A percentile compares a stretch with the other conserved stretches of the same genome.
Conservation (phyloP, 2,797 vertebrate genomes). For the Hyperoplus lanceolatus region DNA sequence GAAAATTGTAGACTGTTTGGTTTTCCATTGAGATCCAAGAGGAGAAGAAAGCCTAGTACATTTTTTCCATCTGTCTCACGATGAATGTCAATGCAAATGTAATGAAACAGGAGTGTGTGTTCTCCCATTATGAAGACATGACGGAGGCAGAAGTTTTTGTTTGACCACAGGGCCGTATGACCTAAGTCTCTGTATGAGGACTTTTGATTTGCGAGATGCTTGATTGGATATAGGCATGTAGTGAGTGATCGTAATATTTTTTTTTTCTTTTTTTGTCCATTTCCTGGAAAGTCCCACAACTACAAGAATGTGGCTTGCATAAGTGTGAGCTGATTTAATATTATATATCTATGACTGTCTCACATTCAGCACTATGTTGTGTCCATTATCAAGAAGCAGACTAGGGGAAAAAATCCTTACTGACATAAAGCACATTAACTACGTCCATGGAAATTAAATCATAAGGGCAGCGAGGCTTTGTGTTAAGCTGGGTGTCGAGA, state of each 20-base stretch:
- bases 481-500: constrained; percentile 69
- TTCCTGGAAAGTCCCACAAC: constrained; percentile 48
- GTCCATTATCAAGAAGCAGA: constrained; percentile 21
- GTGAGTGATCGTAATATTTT: constrained; percentile 39
- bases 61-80: constrained; percentile 81
- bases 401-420: constrained; percentile 11
- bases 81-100: constrained; percentile 75
- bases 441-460: constrained; percentile 41
- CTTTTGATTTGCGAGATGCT: constrained; percentile 39
- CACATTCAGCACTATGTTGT: constrained; percentile 20
- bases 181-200: constrained; percentile 51
- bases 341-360: constrained; percentile 11
- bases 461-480: constrained; percentile 50
- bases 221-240: constrained; percentile 58
- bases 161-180: constrained; percentile 73
- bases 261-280: constrained; percentile 27
- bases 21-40: constrained; percentile 80
- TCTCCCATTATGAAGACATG: constrained; percentile 73
- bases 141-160: constrained; percentile 71
- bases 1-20: constrained; percentile 80
- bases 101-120: constrained; percentile 77
- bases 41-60: constrained; percentile 54
- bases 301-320: constrained; percentile 33
- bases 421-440: constrained; percentile 43
- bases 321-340: constrained; percentile 7